phyloP scores from a whole-genome alignment of 2,797 vertebrate species.

The Pelochelys cantorii region DNA sequence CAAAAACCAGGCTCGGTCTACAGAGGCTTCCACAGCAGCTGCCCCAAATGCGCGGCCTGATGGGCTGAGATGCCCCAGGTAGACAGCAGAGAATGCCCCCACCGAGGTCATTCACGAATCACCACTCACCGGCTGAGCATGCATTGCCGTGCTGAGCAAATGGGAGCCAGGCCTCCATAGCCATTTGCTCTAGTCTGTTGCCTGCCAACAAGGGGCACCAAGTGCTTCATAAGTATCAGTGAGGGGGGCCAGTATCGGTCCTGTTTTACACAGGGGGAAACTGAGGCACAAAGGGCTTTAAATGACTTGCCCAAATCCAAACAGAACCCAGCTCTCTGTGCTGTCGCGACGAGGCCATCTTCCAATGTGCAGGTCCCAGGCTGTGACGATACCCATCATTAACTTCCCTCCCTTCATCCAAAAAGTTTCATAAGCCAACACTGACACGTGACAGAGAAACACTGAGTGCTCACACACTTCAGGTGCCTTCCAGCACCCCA shows the following conservation, averaged over 20 bases:
- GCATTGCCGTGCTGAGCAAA: not conserved
- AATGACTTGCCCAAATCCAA: constrained; percentile 45
- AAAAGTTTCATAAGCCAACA: constrained; percentile 69
- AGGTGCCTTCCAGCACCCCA: constrained; percentile 51
- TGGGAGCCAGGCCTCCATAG: not conserved
- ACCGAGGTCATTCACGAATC: not conserved
- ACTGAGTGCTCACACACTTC: constrained; percentile 48
- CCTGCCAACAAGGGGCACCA: not conserved
- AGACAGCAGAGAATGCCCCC: not conserved
- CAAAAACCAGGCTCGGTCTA: not conserved
- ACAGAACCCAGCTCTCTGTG: not conserved
- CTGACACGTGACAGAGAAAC: constrained; percentile 45
- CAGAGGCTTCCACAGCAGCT: not conserved
- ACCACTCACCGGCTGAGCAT: not conserved
- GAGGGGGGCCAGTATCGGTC: not conserved
- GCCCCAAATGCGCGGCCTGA: not conserved
- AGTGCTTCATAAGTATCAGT: not conserved
- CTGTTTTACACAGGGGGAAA: constrained; percentile 13
- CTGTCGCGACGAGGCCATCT: not conserved
- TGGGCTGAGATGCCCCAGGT: not conserved
- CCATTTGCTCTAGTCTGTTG: not conserved
- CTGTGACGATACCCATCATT: constrained; percentile 58
- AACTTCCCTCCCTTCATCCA: constrained; percentile 47
- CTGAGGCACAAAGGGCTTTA: not conserved
- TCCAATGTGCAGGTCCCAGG: constrained; percentile 25